phyloP scores from a whole-genome alignment of 2,797 vertebrate genomes.

The Acestrorhynchus altus region DNA sequence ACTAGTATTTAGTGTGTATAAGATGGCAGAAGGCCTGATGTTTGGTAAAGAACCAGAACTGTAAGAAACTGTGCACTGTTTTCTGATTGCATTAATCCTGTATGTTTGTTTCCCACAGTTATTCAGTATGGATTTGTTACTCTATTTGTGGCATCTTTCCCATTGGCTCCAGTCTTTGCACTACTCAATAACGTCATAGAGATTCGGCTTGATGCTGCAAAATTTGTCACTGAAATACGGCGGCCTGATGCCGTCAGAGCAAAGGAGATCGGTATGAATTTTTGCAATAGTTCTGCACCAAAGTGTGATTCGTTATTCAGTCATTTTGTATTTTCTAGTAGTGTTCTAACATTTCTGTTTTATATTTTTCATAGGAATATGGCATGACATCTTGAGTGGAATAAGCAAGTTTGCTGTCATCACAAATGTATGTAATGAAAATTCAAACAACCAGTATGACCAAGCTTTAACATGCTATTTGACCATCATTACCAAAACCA shows the following conservation, averaged over 20 bases:
- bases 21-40: not conserved
- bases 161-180: constrained; percentile 92
- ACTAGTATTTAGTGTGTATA: too few relatives aligned
- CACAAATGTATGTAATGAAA: constrained; percentile 91
- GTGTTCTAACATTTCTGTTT: not conserved
- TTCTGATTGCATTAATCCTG: not conserved
- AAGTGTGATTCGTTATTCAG: not conserved
- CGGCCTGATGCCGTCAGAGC: constrained; percentile 90
- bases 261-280: constrained; percentile 90
- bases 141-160: constrained; percentile 96
- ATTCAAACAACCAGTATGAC: not conserved
- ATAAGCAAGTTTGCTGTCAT: constrained; percentile 99
- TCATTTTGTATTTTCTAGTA: not conserved
- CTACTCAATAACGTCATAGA: constrained; percentile 97
- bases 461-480: too few relatives aligned
- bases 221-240: constrained; percentile 91
- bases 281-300: not conserved
- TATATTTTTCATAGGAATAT: constrained; percentile 52
- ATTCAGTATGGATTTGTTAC: constrained; percentile 98
- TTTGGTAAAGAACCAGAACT: not conserved
- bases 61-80: not conserved
- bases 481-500: too few relatives aligned
- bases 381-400: constrained; percentile 85
- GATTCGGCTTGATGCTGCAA: constrained; percentile 93
- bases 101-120: constrained; percentile 74